Conservation (phyloP, 2,888 invertebrate species). For the Sinohyriopsis cumingii region DNA sequence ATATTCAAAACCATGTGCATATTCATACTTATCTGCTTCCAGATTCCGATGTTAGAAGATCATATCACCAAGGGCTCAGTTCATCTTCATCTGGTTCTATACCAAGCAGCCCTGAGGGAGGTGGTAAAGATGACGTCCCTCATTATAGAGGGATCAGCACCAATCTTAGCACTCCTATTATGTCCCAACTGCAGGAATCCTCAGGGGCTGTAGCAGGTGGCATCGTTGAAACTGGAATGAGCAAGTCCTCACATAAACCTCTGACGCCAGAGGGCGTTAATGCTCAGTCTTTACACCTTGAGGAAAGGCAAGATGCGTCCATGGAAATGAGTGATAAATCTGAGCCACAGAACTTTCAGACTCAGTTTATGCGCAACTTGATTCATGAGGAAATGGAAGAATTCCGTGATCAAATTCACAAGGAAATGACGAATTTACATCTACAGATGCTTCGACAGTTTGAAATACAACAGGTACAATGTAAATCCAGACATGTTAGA, state of each 20-base stretch:
- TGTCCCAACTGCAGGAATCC: slow-evolving; percentile 30
- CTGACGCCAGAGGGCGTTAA: slow-evolving; percentile 46
- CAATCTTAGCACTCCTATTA: slow-evolving; percentile 38
- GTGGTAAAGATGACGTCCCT: slow-evolving; percentile 11
- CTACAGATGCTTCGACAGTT: slow-evolving; percentile 64
- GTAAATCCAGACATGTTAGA: background rate
- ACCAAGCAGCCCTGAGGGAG: slow-evolving; percentile 18
- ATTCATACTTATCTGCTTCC: background rate
- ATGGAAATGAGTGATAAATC: background rate
- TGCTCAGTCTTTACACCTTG: slow-evolving; percentile 23
- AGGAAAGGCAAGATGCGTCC: background rate
- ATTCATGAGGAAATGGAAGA: slow-evolving; percentile 55
- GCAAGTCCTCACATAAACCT: slow-evolving; percentile 9
- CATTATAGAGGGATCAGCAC: slow-evolving; percentile 36
- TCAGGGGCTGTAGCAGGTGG: slow-evolving; percentile 35
- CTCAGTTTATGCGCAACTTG: slow-evolving; percentile 58
- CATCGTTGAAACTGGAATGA: slow-evolving; percentile 3
- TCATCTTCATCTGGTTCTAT: slow-evolving; percentile 11
- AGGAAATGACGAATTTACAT: slow-evolving; percentile 59
- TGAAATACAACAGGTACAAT: slow-evolving; percentile 59
- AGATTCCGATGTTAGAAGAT: background rate
- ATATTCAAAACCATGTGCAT: no score
- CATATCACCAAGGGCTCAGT: slow-evolving; percentile 2
- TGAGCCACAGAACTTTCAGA: slow-evolving; percentile 7
- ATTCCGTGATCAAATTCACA: slow-evolving; percentile 56